Conservation (phyloP, 2,888 invertebrate species). For the Clitarchus hookeri region DNA sequence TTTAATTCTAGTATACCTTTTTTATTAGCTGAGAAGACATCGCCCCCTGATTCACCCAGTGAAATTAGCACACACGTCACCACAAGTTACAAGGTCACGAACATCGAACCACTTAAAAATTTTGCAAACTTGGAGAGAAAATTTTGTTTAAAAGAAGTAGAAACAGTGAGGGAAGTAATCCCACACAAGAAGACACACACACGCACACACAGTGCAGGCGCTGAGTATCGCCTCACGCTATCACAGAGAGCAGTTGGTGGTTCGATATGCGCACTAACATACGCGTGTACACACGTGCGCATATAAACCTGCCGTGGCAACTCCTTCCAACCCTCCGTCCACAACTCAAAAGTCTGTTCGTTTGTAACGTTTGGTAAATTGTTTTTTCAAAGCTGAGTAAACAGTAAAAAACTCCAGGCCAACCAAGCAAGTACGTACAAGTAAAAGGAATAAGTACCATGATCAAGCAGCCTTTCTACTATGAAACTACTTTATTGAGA, state of each 20-base stretch:
- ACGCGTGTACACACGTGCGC: not conserved
- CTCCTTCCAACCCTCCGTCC: slow-evolving; percentile 40
- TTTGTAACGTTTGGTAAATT: slow-evolving; percentile 31
- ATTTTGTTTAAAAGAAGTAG: not conserved
- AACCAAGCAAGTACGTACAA: slow-evolving; percentile 43
- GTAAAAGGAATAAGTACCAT: slow-evolving; percentile 41
- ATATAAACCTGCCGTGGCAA: slow-evolving; percentile 33
- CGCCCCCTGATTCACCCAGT: too few relatives aligned
- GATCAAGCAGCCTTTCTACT: slow-evolving; percentile 55
- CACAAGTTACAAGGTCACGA: too few relatives aligned
- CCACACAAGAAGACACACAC: slow-evolving; percentile 21
- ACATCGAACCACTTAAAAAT: too few relatives aligned
- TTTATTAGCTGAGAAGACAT: too few relatives aligned
- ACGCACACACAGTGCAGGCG: slow-evolving; percentile 27
- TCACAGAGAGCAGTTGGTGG: slow-evolving; percentile 35
- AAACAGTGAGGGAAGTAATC: not conserved
- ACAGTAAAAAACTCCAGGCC: slow-evolving; percentile 43
- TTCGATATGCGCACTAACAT: slow-evolving; percentile 12
- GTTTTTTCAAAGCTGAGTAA: slow-evolving; percentile 40
- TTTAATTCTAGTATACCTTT: too few relatives aligned
- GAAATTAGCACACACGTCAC: too few relatives aligned
- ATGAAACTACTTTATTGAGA: slow-evolving; percentile 62
- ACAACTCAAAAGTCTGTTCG: slow-evolving; percentile 23
- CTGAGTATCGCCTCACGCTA: slow-evolving; percentile 26
- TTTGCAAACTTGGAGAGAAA: slow-evolving; percentile 25